Evolutionary conservation across 2,888 invertebrate species (phyloP), one percentile per base, ranked within the genome.

Genomic region (Falcaria lacertinaria): DNA sequence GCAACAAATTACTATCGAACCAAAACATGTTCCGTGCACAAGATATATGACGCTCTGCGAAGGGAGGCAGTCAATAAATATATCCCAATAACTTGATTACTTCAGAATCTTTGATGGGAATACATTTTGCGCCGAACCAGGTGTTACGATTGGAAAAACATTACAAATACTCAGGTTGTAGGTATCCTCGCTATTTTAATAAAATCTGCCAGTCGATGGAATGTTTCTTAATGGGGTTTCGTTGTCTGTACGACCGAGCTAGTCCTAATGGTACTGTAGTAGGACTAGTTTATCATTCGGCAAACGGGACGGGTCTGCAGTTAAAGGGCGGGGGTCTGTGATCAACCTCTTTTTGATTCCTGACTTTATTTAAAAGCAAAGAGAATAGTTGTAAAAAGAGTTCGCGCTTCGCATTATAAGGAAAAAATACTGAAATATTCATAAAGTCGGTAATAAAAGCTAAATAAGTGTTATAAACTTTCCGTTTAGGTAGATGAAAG

Each of bases 41-140:
- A 68, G 60, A 69, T 69, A 69, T 64, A 70, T 61, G 57, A 54
- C 40, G 48, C 51, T 57, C 47, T 52, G 54, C 50, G 52, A 56
- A 55, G 57, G 52, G 53, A 54, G 49, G 46, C 42, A 64, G 60
- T 60, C 60, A 57, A 69, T 73, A 72, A 69, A 71, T 73, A 72
- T 71, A 61, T 57, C 59, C 53, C 61, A 64, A 74, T 74, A 73
- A 74, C 64, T 69, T 61, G 69, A 74, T 73, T 72, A 71, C 64
- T 50, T 54, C 48, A 57, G 55, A 60, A 52, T 57, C 60, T 65
- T 68, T 60, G 65, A 68, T 62, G 47, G 53, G 47, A 63, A 58
- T 49, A 51, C 56, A 39, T 47, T 59, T 64, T 54, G 56, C 40
- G 46, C 45, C 47, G 61, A 43, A 61, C 54, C 67, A 63, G 60